A percentile compares a stretch with the other conserved stretches of the same genome.
These are phyloP conservation scores for Rousettus madagascariensis DNA, from an alignment of 2,797 vertebrate species.

Conservation along the genomic window DNA sequence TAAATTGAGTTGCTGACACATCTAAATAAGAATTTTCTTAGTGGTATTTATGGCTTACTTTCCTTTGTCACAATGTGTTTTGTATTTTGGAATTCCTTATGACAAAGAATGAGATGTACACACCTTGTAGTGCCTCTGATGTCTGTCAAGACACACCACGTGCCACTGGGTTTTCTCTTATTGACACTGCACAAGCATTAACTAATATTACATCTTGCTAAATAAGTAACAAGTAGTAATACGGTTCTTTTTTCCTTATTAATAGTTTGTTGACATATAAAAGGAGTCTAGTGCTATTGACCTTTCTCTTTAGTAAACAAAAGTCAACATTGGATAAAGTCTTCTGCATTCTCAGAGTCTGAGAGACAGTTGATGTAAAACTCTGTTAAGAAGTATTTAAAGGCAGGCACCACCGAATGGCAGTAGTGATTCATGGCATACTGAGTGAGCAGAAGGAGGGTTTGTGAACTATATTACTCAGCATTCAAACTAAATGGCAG, in stretches of 20 bases:
- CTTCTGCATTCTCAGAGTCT: neutral
- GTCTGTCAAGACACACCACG: neutral
- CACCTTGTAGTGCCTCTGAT: neutral
- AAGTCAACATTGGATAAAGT: neutral
- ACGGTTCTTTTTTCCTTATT: neutral
- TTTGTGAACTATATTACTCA: neutral
- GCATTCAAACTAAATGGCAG: neutral
- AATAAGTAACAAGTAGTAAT: neutral
- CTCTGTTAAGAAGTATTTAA: neutral
- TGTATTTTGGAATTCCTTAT: neutral
- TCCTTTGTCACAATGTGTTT: neutral
- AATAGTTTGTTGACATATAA: neutral
- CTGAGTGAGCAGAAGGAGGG: neutral
- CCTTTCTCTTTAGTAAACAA: neutral
- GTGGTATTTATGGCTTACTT: neutral
- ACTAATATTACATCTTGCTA: neutral
- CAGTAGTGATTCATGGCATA: neutral
- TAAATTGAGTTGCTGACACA: slow-evolving; percentile 7
- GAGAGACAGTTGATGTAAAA: neutral
- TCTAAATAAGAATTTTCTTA: neutral
- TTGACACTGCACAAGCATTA: neutral
- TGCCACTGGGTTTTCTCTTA: neutral
- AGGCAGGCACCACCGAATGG: neutral
- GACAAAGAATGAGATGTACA: neutral
- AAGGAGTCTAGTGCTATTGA: neutral